These are phyloP conservation scores for Characodon lateralis DNA, from an alignment of 2,797 vertebrate species.

Conservation along the genomic window DNA sequence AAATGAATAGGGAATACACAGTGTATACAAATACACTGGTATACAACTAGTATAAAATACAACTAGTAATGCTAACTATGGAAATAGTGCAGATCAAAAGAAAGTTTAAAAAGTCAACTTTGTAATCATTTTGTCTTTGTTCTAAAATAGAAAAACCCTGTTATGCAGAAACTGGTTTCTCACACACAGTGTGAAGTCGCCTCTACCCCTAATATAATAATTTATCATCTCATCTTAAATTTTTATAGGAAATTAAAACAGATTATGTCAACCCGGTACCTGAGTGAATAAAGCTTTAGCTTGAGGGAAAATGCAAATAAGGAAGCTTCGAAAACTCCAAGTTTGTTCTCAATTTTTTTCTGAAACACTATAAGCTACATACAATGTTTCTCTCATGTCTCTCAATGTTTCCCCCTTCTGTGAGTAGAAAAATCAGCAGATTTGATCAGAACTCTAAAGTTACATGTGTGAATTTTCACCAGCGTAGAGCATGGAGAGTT, in stretches of 20 bases:
- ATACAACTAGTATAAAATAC: too few relatives aligned
- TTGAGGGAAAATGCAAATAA: background rate
- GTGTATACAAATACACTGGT: too few relatives aligned
- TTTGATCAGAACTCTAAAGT: conserved; percentile 45
- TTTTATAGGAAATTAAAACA: background rate
- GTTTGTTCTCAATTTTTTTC: background rate
- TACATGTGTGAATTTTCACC: conserved; percentile 38
- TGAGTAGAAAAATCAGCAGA: conserved; percentile 51
- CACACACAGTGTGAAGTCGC: too few relatives aligned
- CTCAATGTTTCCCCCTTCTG: too few relatives aligned
- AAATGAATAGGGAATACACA: background rate
- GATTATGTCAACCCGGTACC: background rate
- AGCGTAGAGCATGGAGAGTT: conserved; percentile 49
- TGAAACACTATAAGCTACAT: background rate
- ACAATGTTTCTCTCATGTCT: background rate
- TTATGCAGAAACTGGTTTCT: background rate
- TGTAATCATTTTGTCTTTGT: background rate
- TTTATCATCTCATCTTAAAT: background rate
- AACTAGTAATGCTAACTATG: background rate
- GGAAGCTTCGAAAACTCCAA: background rate
- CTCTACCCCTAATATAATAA: background rate
- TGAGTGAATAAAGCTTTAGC: background rate
- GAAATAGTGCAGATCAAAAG: background rate
- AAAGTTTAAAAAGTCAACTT: background rate
- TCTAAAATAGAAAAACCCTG: background rate